Conservation (phyloP, 2,797 vertebrate genomes). For the Pristis pectinata region DNA sequence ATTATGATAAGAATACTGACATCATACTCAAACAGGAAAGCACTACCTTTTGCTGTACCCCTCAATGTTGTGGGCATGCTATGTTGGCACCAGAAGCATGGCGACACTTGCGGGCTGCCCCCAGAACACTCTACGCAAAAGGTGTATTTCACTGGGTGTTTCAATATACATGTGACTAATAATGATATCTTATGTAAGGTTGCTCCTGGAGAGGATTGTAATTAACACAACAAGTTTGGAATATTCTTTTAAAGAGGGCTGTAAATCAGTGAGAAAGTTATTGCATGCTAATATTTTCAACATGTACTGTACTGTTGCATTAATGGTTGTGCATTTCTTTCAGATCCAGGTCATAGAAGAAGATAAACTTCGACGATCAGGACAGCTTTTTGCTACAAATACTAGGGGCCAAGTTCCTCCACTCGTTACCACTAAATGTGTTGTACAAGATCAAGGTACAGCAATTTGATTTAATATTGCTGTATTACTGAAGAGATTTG, state of each 20-base stretch:
- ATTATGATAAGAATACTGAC: background rate
- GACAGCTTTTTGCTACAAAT: conserved; percentile 75
- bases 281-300: background rate
- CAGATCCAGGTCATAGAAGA: conserved; percentile 89
- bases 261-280: background rate
- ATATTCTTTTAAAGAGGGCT: background rate
- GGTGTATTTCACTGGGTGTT: too few relatives aligned
- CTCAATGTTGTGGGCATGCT: too few relatives aligned
- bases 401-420: conserved; percentile 85
- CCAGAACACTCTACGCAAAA: too few relatives aligned
- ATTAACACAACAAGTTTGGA: background rate
- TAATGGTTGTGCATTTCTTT: conserved; percentile 40
- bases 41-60: background rate
- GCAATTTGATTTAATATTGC: background rate
- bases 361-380: conserved; percentile 68
- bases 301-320: background rate
- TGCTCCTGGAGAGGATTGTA: background rate
- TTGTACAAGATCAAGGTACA: conserved; percentile 89
- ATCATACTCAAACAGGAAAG: background rate
- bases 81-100: too few relatives aligned
- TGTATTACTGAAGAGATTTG: conserved; percentile 12
- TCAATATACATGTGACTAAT: too few relatives aligned
- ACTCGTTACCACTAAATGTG: conserved; percentile 83
- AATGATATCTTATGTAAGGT: too few relatives aligned
- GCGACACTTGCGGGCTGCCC: too few relatives aligned